phyloP scores from a whole-genome alignment of 1,140 invertebrate genomes.

The Elymnias hypermnestra region DNA sequence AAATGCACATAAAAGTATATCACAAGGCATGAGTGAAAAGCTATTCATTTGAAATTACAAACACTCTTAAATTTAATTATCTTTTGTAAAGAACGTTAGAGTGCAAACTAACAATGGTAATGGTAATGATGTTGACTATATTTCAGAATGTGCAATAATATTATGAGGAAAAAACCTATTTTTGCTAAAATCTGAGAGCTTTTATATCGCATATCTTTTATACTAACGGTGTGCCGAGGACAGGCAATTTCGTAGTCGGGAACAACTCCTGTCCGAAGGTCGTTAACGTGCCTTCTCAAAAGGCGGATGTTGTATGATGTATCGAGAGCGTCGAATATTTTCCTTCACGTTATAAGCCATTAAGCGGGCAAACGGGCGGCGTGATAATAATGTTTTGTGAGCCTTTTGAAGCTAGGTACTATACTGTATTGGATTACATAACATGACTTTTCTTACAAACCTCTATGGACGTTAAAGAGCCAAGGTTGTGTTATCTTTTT shows the following conservation, averaged over 20 bases:
- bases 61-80: too few species aligned
- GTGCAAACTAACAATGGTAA: too few species aligned
- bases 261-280: conserved; percentile 20
- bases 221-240: neutral
- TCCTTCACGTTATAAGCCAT: conserved; percentile 22
- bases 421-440: conserved; percentile 1
- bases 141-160: too few species aligned
- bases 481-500: too few species aligned
- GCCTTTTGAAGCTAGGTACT: neutral
- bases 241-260: conserved; percentile 26
- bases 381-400: conserved; percentile 17
- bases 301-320: conserved; percentile 36
- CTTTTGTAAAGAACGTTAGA: too few species aligned
- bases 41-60: too few species aligned
- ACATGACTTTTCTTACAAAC: conserved; percentile 5
- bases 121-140: too few species aligned
- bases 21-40: too few species aligned
- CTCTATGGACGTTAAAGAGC: neutral
- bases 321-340: conserved; percentile 25
- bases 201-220: neutral
- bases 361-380: conserved; percentile 7
- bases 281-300: conserved; percentile 32
- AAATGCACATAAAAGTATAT: too few species aligned
- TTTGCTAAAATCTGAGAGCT: neutral
- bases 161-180: too few species aligned